Conservation (phyloP, 2,797 vertebrate genomes). For the Gallinago stenura region DNA sequence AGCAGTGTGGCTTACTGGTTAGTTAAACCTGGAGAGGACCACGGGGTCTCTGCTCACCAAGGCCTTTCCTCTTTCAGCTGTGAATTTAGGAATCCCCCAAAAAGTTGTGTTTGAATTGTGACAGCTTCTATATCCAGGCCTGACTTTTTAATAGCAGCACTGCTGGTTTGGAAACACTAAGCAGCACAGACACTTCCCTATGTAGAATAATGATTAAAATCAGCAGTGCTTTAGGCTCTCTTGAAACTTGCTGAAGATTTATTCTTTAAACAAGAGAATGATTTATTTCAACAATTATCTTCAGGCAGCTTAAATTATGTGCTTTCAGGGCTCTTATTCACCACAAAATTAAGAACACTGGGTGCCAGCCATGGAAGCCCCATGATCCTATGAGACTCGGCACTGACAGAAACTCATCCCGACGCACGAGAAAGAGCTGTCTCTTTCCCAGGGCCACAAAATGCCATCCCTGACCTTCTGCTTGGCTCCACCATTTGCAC, state of each 20-base stretch:
- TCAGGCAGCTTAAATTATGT: conserved; percentile 63
- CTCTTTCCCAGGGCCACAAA: conserved; percentile 68
- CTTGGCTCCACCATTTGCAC: conserved; percentile 62
- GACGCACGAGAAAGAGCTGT: conserved; percentile 28
- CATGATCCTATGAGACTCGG: neutral
- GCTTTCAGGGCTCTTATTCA: conserved; percentile 57
- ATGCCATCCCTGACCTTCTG: conserved; percentile 66
- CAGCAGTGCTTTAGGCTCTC: conserved; percentile 39
- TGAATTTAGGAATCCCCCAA: neutral
- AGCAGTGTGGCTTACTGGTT: neutral
- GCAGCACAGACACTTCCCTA: neutral
- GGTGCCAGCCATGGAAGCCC: conserved; percentile 43
- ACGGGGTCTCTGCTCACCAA: neutral
- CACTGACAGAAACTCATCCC: neutral
- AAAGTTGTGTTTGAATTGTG: neutral
- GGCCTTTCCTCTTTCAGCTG: neutral
- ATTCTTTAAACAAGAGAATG: conserved; percentile 60
- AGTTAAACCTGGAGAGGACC: neutral
- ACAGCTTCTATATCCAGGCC: conserved; percentile 5
- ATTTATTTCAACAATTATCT: conserved; percentile 73
- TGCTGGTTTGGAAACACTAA: conserved; percentile 16
- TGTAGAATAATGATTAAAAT: conserved; percentile 39
- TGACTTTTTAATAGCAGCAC: neutral
- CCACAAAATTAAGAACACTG: conserved; percentile 56
- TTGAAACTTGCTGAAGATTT: conserved; percentile 45